A percentile compares a stretch with the other conserved stretches of the same genome.
Evolutionary conservation across 2,797 vertebrate genomes (phyloP).

Genomic region (Lepidocolaptes lacrymiger): DNA sequence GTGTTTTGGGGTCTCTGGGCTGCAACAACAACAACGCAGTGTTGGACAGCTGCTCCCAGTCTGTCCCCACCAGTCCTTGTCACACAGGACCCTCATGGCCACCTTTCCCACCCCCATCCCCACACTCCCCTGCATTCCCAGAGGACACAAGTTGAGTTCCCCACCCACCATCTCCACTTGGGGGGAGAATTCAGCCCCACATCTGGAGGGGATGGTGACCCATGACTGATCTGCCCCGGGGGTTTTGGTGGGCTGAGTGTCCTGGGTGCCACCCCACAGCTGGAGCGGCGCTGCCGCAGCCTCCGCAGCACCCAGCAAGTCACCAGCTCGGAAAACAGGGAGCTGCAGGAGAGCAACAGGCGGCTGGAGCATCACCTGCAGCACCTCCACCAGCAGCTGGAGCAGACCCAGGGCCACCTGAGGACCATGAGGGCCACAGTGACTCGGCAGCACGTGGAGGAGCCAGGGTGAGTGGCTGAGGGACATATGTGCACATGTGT

Average conservation of each 20-base stretch:
- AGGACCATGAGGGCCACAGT: not conserved
- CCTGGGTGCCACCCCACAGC: conserved; percentile 23
- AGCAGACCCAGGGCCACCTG: conserved; percentile 62
- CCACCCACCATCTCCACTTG: not conserved
- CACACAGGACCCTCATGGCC: not conserved
- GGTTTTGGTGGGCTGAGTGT: not conserved
- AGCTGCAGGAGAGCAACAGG: conserved; percentile 65
- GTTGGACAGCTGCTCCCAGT: fast-evolving
- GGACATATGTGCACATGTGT: fast-evolving
- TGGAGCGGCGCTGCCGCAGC: conserved; percentile 68
- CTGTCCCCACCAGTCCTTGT: not conserved
- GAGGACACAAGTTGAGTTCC: not conserved
- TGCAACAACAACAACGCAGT: fast-evolving
- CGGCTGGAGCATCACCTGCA: conserved; percentile 67
- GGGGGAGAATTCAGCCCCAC: not conserved
- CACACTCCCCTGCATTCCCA: not conserved
- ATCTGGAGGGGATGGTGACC: not conserved
- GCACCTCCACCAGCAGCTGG: conserved; percentile 69
- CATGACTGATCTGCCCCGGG: fast-evolving
- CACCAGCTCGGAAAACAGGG: conserved; percentile 53
- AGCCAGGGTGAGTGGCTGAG: not conserved
- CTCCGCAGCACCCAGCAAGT: conserved; percentile 56
- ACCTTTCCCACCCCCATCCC: not conserved
- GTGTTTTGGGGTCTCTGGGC: fast-evolving
- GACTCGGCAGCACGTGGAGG: not conserved